Percentiles rank a stretch among this genome's conserved stretches.
Evolutionary conservation across 2,888 invertebrate genomes (phyloP).

Genomic region (Leucophora obtusa): DNA sequence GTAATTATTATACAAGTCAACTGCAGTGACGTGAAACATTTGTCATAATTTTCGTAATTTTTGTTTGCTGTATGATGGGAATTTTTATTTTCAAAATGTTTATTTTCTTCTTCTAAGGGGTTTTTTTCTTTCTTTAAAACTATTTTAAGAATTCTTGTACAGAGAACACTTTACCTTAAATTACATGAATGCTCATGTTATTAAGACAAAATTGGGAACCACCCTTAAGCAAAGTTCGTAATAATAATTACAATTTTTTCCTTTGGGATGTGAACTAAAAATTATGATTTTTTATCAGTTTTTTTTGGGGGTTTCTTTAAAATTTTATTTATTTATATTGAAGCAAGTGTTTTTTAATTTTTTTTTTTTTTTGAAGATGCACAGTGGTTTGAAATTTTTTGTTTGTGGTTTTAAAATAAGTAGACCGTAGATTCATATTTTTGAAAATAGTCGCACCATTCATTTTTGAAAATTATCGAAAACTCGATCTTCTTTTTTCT

Average conservation of each 20-base stretch:
- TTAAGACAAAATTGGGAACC: conserved; percentile 33
- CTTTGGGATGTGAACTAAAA: conserved; percentile 37
- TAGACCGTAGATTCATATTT: no score
- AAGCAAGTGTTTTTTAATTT: conserved; percentile 46
- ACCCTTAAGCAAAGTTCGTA: conserved; percentile 27
- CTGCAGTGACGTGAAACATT: conserved; percentile 75
- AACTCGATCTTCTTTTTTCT: no score
- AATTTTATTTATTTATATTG: background rate
- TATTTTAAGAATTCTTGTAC: conserved; percentile 34
- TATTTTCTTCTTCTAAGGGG: conserved; percentile 29
- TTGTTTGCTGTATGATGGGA: conserved; percentile 33
- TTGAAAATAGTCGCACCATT: no score
- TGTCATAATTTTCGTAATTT: conserved; percentile 71
- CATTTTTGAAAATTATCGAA: no score
- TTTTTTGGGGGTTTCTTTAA: background rate
- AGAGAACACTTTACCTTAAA: conserved; percentile 16
- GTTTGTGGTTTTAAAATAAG: no score
- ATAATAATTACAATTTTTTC: conserved; percentile 27
- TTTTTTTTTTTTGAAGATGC: background rate
- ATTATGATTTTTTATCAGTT: conserved; percentile 55
- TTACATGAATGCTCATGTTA: conserved; percentile 45
- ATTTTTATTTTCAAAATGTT: conserved; percentile 39
- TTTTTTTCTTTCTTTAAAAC: background rate
- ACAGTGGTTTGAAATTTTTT: conserved; percentile 16
- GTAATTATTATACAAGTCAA: conserved; percentile 67